A percentile compares a stretch with the other conserved stretches of the same genome.
phyloP scores from a whole-genome alignment of 2,797 vertebrate species.

The Erethizon dorsatum region DNA sequence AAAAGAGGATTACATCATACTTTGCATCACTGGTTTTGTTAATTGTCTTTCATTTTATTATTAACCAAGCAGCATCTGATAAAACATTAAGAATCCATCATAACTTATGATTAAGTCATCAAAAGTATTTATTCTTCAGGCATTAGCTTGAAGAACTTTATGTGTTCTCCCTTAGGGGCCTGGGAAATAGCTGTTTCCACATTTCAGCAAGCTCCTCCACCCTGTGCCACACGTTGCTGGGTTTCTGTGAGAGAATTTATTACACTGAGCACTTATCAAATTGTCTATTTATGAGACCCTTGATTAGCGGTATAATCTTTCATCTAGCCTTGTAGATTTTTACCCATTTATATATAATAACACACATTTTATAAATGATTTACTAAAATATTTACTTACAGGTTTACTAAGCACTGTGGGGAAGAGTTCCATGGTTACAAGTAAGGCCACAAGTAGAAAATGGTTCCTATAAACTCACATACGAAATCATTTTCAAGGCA shows the following conservation, averaged over 20 bases:
- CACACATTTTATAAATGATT: neutral
- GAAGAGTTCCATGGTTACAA: neutral
- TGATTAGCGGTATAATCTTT: neutral
- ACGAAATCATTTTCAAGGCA: conserved; percentile 9
- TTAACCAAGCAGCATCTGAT: neutral
- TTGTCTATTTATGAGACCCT: neutral
- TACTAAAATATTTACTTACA: conserved; percentile 9
- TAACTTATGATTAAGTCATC: neutral
- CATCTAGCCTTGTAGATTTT: conserved; percentile 17
- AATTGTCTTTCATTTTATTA: conserved; percentile 16
- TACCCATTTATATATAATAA: neutral
- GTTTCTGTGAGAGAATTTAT: neutral
- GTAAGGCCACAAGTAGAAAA: neutral
- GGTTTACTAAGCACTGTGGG: neutral
- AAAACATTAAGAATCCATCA: neutral
- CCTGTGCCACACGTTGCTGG: neutral
- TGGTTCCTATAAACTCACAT: neutral
- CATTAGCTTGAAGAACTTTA: neutral
- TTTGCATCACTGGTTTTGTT: neutral
- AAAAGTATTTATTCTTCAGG: neutral
- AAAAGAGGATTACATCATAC: neutral
- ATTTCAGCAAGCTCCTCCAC: neutral
- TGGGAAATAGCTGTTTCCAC: neutral
- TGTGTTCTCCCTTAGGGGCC: neutral
- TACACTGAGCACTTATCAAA: neutral